A percentile compares a stretch with the other conserved stretches of the same genome.
Conservation (phyloP, 2,888 invertebrate genomes). For the Monopis laevigella region DNA sequence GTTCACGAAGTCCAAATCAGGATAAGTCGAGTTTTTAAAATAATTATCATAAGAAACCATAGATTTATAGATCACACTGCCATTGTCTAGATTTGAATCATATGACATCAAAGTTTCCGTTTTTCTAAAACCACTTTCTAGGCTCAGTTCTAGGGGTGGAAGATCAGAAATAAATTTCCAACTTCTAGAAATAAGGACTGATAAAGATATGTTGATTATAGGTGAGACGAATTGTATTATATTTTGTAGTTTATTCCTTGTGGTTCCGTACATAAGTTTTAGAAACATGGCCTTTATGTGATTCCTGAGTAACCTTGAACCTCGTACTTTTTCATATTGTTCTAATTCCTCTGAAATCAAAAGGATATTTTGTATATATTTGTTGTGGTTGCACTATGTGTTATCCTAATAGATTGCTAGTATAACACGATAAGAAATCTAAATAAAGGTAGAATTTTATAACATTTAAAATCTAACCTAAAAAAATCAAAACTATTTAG, state of each 20-base stretch:
- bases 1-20: slow-evolving; percentile 38
- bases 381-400: no score
- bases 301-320: slow-evolving; percentile 41
- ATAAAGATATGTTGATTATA: slow-evolving; percentile 50
- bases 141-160: slow-evolving; percentile 66
- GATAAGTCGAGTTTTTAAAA: slow-evolving; percentile 33
- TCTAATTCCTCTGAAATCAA: slow-evolving; percentile 36
- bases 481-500: no score
- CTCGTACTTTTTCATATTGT: slow-evolving; percentile 45
- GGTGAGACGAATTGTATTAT: slow-evolving; percentile 54
- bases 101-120: slow-evolving; percentile 46
- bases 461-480: no score
- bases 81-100: slow-evolving; percentile 28
- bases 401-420: no score
- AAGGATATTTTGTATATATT: not conserved
- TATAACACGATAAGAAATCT: no score
- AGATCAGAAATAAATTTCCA: slow-evolving; percentile 62
- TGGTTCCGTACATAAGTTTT: slow-evolving; percentile 45
- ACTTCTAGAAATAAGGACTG: slow-evolving; percentile 48
- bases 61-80: slow-evolving; percentile 32
- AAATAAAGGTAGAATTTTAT: no score
- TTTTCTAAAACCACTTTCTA: slow-evolving; percentile 46
- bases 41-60: slow-evolving; percentile 42
- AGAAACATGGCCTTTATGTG: slow-evolving; percentile 58
- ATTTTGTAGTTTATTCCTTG: slow-evolving; percentile 45